Percentiles rank a stretch among this genome's conserved stretches.
Evolutionary conservation across 2,888 invertebrate species (phyloP).

Genomic region (Bimastos eiseni): DNA sequence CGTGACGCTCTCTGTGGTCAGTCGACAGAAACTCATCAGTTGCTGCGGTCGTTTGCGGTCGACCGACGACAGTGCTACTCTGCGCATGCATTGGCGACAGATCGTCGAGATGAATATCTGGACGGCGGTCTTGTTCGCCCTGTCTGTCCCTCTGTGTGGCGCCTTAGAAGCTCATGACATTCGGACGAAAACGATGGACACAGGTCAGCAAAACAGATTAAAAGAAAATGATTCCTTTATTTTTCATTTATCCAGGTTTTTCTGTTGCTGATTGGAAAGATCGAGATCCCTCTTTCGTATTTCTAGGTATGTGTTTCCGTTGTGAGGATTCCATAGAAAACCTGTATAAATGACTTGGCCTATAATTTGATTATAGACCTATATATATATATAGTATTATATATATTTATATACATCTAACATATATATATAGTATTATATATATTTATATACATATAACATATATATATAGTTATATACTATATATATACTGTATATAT

Average conservation of each 20-base stretch:
- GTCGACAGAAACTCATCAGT: neutral
- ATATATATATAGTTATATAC: too few species aligned
- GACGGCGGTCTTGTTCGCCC: neutral
- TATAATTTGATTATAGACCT: too few species aligned
- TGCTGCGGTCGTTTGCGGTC: neutral
- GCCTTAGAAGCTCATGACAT: neutral
- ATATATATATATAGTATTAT: too few species aligned
- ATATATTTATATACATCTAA: too few species aligned
- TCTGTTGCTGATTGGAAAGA: neutral
- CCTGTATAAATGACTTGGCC: too few species aligned
- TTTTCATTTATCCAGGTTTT: neutral
- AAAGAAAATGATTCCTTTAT: neutral
- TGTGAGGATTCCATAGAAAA: neutral
- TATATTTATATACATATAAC: too few species aligned
- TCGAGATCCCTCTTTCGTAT: neutral
- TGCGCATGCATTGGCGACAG: neutral
- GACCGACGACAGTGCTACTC: neutral
- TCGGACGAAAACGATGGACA: neutral
- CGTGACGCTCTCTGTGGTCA: neutral
- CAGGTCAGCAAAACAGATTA: neutral
- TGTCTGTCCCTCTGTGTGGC: neutral
- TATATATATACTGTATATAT: too few species aligned
- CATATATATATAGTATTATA: too few species aligned
- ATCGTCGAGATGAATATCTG: neutral
- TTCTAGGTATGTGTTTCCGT: neutral